Evolutionary conservation across 2,888 invertebrate species (phyloP).

Genomic region (Tenthredo distinguenda): DNA sequence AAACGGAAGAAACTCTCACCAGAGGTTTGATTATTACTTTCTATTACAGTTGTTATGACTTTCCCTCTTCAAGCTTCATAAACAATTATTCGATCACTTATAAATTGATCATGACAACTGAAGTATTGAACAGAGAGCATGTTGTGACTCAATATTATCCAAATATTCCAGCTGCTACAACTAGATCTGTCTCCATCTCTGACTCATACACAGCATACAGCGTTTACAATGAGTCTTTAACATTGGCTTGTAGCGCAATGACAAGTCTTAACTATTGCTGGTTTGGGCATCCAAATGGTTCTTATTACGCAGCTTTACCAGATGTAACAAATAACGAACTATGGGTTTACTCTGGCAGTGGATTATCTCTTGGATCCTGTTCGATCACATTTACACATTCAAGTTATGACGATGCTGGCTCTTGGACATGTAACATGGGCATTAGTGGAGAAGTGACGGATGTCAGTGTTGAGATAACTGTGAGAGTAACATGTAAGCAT

Average conservation of each 20-base stretch:
- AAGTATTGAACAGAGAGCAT: neutral
- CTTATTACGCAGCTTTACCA: slow-evolving; percentile 44
- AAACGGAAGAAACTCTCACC: neutral
- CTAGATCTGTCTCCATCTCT: slow-evolving; percentile 13
- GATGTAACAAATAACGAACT: slow-evolving; percentile 18
- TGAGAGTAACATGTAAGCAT: slow-evolving; percentile 44
- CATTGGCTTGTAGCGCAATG: slow-evolving; percentile 75
- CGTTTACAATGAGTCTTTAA: slow-evolving; percentile 66
- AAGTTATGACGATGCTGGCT: slow-evolving; percentile 44
- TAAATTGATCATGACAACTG: neutral
- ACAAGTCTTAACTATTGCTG: slow-evolving; percentile 78
- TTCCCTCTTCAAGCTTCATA: neutral
- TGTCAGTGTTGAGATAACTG: slow-evolving; percentile 47
- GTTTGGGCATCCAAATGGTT: slow-evolving; percentile 79
- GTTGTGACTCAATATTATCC: neutral
- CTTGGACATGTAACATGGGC: slow-evolving; percentile 54
- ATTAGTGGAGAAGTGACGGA: slow-evolving; percentile 28
- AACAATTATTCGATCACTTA: neutral
- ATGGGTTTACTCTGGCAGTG: slow-evolving; percentile 46
- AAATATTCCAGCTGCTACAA: neutral
- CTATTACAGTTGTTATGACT: no score
- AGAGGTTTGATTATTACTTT: neutral
- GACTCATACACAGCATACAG: slow-evolving; percentile 37
- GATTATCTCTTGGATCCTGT: slow-evolving; percentile 50
- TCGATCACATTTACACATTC: slow-evolving; percentile 45